Evolutionary conservation across 2,888 invertebrate species (phyloP).

Genomic region (Cybosia mesomella): DNA sequence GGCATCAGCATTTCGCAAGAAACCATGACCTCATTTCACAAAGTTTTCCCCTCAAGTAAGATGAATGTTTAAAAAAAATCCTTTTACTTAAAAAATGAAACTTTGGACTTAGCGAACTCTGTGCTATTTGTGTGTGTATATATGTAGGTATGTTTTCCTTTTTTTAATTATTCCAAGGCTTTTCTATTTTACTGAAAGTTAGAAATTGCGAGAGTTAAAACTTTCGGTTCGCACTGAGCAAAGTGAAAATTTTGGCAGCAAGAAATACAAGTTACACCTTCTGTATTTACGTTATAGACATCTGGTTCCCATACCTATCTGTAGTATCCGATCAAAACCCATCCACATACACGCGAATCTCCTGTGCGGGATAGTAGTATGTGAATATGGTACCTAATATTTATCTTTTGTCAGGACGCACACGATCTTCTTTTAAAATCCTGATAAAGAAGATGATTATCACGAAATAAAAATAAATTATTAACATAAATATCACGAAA

Average conservation of each 20-base stretch:
- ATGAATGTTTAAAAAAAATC: conserved; percentile 76
- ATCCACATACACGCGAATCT: no score
- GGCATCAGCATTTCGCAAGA: conserved; percentile 70
- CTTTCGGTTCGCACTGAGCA: background rate
- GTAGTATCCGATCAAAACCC: background rate
- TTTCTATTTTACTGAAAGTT: conserved; percentile 24
- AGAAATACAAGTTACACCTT: background rate
- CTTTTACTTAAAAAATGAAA: conserved; percentile 53
- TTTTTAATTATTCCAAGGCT: conserved; percentile 29
- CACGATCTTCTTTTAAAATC: background rate
- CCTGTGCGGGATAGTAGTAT: no score
- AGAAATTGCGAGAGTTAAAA: conserved; percentile 12
- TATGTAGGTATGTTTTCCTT: conserved; percentile 34
- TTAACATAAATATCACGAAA: no score
- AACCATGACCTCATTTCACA: conserved; percentile 76
- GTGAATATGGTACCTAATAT: no score
- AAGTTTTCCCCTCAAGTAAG: conserved; percentile 75
- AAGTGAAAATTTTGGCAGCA: conserved; percentile 8
- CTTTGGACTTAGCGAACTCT: conserved; percentile 39
- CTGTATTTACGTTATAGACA: background rate
- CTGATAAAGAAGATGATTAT: background rate
- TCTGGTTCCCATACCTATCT: background rate
- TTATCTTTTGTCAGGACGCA: no score
- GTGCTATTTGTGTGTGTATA: conserved; percentile 42
- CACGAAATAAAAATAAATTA: background rate